These are phyloP conservation scores for Caenorhabditis becei DNA, from an alignment of 2,888 invertebrate species.

Conservation along the genomic window DNA sequence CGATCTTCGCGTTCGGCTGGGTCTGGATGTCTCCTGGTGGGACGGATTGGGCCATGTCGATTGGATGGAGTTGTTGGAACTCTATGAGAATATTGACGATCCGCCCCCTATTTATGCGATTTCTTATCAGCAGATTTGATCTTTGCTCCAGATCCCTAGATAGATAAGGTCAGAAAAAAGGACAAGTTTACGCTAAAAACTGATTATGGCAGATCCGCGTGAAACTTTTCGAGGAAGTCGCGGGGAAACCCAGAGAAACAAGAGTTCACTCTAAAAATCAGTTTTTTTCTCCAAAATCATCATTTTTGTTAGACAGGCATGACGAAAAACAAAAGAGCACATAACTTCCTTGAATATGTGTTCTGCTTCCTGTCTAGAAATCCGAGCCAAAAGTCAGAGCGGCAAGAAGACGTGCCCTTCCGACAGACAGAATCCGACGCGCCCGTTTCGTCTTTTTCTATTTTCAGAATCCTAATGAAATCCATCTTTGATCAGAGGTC, in stretches of 20 bases:
- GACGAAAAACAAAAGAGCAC: background rate
- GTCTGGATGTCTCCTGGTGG: too few species aligned
- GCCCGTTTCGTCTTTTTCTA: background rate
- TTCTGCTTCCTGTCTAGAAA: background rate
- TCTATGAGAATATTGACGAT: background rate
- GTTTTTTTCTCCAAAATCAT: too few species aligned
- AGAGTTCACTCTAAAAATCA: too few species aligned
- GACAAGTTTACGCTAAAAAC: background rate
- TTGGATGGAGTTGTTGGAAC: background rate
- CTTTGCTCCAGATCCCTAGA: background rate
- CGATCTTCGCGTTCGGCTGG: constrained; percentile 41
- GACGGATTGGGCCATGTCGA: too few species aligned
- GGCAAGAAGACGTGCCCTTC: background rate
- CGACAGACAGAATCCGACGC: background rate
- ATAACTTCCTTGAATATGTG: background rate
- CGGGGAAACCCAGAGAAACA: too few species aligned
- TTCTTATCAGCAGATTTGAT: background rate
- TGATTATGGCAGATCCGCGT: too few species aligned
- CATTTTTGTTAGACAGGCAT: background rate
- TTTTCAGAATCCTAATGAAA: background rate
- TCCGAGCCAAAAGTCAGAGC: background rate
- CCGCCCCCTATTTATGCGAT: background rate
- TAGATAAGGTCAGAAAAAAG: background rate
- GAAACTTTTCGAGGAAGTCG: too few species aligned
- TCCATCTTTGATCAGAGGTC: background rate